Evolutionary conservation across 1,140 invertebrate genomes (phyloP).

Genomic region (Listronotus bonariensis): DNA sequence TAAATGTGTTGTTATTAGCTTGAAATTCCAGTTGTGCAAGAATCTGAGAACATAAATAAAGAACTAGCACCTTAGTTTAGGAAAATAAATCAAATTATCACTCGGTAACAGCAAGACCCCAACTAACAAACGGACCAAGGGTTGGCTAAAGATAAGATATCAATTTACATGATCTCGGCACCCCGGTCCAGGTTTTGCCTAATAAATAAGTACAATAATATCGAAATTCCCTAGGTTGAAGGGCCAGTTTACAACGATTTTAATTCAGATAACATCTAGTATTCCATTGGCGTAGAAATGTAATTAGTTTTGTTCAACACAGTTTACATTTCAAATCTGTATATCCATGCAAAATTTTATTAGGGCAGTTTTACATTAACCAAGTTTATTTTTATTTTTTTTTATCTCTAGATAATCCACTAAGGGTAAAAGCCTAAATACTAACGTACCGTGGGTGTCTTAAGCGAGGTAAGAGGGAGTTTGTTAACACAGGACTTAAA

Average conservation of each 20-base stretch:
- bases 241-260: slow-evolving; percentile 22
- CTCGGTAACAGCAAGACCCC: slow-evolving; percentile 26
- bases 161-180: slow-evolving; percentile 33
- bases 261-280: slow-evolving; percentile 19
- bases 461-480: too few species aligned
- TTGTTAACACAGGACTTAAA: too few species aligned
- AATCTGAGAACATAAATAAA: slow-evolving; percentile 6
- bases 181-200: slow-evolving; percentile 34
- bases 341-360: too few species aligned
- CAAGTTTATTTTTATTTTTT: too few species aligned
- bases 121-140: slow-evolving; percentile 30
- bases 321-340: too few species aligned
- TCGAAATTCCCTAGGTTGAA: slow-evolving; percentile 30
- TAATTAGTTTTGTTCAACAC: too few species aligned
- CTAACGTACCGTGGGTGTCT: too few species aligned
- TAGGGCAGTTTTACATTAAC: too few species aligned
- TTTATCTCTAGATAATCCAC: too few species aligned
- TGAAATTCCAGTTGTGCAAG: background rate
- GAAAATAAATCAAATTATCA: slow-evolving; percentile 35
- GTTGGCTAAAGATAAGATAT: slow-evolving; percentile 31
- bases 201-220: slow-evolving; percentile 39
- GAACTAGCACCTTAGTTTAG: slow-evolving; percentile 10
- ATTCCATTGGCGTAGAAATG: slow-evolving; percentile 19
- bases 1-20: too few species aligned
- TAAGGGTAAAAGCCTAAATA: too few species aligned